Evolutionary conservation across 2,113 vertebrate genomes (phyloP).

Genomic region (Trinectes maculatus): DNA sequence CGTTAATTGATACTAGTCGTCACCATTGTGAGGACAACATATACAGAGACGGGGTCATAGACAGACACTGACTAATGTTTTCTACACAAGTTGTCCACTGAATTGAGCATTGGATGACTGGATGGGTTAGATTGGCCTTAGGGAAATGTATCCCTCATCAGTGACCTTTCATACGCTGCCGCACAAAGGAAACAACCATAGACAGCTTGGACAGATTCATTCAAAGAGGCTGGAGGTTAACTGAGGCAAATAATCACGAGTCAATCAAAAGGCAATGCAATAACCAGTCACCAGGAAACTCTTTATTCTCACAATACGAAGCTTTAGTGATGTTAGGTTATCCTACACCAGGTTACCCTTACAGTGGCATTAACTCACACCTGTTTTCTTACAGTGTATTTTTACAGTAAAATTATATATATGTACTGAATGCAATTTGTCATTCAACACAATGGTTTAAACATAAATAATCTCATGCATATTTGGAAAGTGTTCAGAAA

Average conservation of each 20-base stretch:
- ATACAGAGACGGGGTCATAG: background rate
- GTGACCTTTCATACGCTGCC: slow-evolving; percentile 15
- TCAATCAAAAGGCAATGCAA: slow-evolving; percentile 13
- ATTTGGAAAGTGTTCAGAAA: background rate
- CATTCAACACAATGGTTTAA: background rate
- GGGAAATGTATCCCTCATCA: slow-evolving; percentile 2
- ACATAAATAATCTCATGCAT: background rate
- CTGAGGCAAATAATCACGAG: slow-evolving; percentile 23
- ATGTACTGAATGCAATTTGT: background rate
- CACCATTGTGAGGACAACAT: background rate
- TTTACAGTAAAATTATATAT: too few relatives aligned
- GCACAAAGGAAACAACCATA: slow-evolving; percentile 17
- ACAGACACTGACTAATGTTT: slow-evolving; percentile 2
- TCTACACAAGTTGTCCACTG: background rate
- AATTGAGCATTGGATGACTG: slow-evolving; percentile 16
- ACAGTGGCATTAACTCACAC: too few relatives aligned
- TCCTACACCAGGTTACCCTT: too few relatives aligned
- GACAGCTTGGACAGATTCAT: slow-evolving; percentile 4
- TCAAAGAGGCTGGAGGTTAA: slow-evolving; percentile 19
- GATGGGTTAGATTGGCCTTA: background rate
- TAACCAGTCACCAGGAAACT: background rate
- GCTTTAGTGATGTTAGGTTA: too few relatives aligned
- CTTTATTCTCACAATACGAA: background rate
- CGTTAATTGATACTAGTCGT: too few relatives aligned
- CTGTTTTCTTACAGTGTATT: too few relatives aligned